These are phyloP conservation scores for Nymphalis c-album DNA, from an alignment of 2,888 invertebrate genomes.

Conservation along the genomic window DNA sequence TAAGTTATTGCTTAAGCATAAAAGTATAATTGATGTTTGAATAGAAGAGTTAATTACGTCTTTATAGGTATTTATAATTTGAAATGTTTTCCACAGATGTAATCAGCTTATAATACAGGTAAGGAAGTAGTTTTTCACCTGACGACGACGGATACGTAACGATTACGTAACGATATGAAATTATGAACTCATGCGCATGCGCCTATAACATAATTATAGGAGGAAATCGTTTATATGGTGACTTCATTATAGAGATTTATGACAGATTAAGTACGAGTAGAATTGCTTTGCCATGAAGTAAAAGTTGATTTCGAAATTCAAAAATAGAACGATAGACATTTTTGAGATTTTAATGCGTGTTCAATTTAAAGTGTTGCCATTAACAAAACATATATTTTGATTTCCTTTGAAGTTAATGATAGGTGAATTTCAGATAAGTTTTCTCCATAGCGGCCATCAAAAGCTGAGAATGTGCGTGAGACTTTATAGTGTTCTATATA, in stretches of 20 bases:
- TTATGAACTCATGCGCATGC: slow-evolving; percentile 41
- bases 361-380: too few species aligned
- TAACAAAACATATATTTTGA: too few species aligned
- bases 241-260: slow-evolving; percentile 27
- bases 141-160: slow-evolving; percentile 37
- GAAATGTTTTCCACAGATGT: slow-evolving; percentile 5
- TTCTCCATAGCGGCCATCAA: too few species aligned
- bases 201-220: slow-evolving; percentile 39
- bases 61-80: too few species aligned
- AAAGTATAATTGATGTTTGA: too few species aligned
- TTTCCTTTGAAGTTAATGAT: too few species aligned
- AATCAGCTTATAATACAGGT: slow-evolving; percentile 8
- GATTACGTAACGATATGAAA: slow-evolving; percentile 43
- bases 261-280: slow-evolving; percentile 3
- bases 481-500: too few species aligned
- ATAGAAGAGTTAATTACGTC: too few species aligned
- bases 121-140: slow-evolving; percentile 34
- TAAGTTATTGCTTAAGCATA: too few species aligned
- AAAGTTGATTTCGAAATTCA: background rate
- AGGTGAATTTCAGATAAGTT: too few species aligned
- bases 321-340: background rate
- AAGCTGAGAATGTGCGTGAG: too few species aligned
- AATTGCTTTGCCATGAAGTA: slow-evolving; percentile 9
- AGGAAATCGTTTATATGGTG: slow-evolving; percentile 13
- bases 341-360: background rate